A percentile compares a stretch with the other conserved stretches of the same genome.
Conservation (phyloP, 2,888 invertebrate genomes). For the Prosapia bicincta region DNA sequence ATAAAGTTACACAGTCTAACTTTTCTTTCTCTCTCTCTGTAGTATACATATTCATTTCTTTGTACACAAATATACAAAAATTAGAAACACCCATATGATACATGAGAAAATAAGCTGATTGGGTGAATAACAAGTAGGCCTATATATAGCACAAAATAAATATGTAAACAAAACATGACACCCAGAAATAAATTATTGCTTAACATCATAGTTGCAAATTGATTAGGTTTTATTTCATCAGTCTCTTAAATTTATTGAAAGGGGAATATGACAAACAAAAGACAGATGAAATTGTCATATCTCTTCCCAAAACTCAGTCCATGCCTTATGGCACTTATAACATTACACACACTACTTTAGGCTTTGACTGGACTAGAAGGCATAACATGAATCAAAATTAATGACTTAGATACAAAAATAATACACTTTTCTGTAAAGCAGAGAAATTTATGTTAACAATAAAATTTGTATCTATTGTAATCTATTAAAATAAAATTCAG, state of each 20-base stretch:
- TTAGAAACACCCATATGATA: not conserved
- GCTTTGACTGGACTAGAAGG: not conserved
- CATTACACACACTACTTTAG: not conserved
- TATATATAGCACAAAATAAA: not conserved
- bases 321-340: slow-evolving; percentile 20
- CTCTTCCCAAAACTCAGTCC: slow-evolving; percentile 13
- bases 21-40: too few relatives aligned
- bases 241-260: not conserved
- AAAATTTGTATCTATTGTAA: not conserved
- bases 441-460: not conserved
- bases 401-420: not conserved
- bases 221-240: not conserved
- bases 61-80: not conserved
- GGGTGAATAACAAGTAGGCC: not conserved
- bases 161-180: not conserved
- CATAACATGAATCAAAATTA: not conserved
- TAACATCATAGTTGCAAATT: not conserved
- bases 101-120: not conserved
- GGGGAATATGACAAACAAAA: not conserved
- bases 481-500: not conserved
- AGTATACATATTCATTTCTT: too few relatives aligned
- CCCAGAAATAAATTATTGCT: not conserved
- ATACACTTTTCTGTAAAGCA: not conserved
- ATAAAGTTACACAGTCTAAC: too few relatives aligned
- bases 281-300: not conserved